Evolutionary conservation across 2,888 invertebrate genomes (phyloP).

Genomic region (Parnassius mnemosyne): DNA sequence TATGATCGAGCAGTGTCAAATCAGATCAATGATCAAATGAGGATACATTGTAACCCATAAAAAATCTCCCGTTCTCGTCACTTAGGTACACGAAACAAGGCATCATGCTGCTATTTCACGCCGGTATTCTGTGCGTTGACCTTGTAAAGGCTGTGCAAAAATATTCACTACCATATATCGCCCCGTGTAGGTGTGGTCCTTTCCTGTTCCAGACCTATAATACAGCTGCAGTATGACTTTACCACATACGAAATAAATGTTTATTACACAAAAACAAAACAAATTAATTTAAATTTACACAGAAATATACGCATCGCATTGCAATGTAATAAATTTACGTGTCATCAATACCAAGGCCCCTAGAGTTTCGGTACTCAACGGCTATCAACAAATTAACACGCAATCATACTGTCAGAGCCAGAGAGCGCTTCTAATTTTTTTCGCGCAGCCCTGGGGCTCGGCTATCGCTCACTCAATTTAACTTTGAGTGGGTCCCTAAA

Average conservation of each 20-base stretch:
- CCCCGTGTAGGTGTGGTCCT: no score
- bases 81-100: not conserved
- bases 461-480: conserved; percentile 37
- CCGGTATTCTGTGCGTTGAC: no score
- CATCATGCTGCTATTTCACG: not conserved
- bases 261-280: no score
- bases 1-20: no score
- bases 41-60: no score
- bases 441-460: not conserved
- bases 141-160: no score
- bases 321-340: not conserved
- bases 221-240: no score
- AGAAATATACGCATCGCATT: not conserved
- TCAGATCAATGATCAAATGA: no score
- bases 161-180: no score
- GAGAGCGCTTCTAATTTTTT: conserved; percentile 11
- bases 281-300: not conserved
- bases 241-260: no score
- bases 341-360: not conserved
- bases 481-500: conserved; percentile 49
- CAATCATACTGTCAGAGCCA: conserved; percentile 8
- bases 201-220: no score
- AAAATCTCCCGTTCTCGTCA: not conserved
- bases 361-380: not conserved
- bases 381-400: not conserved